Conservation (phyloP, 2,888 invertebrate genomes). For the Drosophila diplacantha region DNA sequence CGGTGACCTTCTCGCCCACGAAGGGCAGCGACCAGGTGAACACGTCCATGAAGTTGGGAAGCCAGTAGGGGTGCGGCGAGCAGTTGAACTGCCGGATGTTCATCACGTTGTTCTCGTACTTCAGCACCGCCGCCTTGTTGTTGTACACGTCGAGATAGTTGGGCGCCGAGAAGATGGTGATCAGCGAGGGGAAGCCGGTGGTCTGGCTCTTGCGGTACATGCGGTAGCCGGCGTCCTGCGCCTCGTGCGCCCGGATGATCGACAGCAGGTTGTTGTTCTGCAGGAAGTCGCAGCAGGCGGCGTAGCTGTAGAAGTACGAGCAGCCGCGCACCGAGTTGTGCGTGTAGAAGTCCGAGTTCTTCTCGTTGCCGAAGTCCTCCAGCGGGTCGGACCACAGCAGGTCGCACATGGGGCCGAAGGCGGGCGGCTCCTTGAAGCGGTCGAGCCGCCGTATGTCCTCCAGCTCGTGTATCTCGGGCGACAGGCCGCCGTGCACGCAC, state of each 20-base stretch:
- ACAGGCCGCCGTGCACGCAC: slow-evolving; percentile 99
- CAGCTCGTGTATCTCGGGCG: slow-evolving; percentile 98
- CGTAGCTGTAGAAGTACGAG: slow-evolving; percentile 99
- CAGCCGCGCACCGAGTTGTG: slow-evolving; percentile 99
- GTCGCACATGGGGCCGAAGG: slow-evolving; percentile 99
- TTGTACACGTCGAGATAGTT: slow-evolving; percentile 99
- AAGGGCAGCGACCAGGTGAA: slow-evolving; percentile 99
- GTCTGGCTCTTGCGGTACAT: slow-evolving; percentile 99
- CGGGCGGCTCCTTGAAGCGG: slow-evolving; percentile 99
- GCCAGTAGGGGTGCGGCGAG: slow-evolving; percentile 99
- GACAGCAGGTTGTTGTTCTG: slow-evolving; percentile 99
- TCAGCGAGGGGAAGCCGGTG: slow-evolving; percentile 99
- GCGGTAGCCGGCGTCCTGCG: slow-evolving; percentile 98
- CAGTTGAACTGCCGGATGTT: slow-evolving; percentile 99
- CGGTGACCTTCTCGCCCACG: slow-evolving; percentile 99
- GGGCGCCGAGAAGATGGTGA: slow-evolving; percentile 99
- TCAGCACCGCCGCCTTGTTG: slow-evolving; percentile 99
- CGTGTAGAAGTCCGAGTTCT: slow-evolving; percentile 98
- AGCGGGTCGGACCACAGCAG: slow-evolving; percentile 99
- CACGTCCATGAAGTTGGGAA: slow-evolving; percentile 99
- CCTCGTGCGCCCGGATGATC: slow-evolving; percentile 99
- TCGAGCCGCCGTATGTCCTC: slow-evolving; percentile 99
- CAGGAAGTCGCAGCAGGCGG: slow-evolving; percentile 99
- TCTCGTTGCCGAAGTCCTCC: slow-evolving; percentile 98
- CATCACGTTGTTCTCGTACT: slow-evolving; percentile 99